Evolutionary conservation across 2,888 invertebrate species (phyloP), one percentile per base, ranked within the genome.

Genomic region (Lasioglossum zephyrum): DNA sequence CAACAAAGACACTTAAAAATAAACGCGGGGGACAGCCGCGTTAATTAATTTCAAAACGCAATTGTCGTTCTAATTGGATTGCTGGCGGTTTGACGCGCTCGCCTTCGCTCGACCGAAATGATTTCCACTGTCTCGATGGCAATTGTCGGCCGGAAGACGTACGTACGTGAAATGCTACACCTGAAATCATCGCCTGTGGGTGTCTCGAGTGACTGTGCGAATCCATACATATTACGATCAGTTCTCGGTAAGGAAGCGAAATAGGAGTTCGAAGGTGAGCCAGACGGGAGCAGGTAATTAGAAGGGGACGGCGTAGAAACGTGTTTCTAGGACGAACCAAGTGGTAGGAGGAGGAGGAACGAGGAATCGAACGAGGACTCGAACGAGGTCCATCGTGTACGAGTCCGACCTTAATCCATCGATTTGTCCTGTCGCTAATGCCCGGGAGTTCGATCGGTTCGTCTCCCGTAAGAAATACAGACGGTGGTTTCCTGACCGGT

Each of bases 381-480:
- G 39, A 82, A 39, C 60, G 66, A 77, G 79, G 60, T 49, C 72
- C 72, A 36, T 66, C 76, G 76, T 77, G 72, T 44, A 66, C 79
- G 72, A 73, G 78, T 66, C 79, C 57, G 82, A 81, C 79, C 83
- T 83, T 88, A 88, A 88, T 88, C 88, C 81, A 86, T 88, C 89
- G 88, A 88, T 88, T 88, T 88, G 86, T 81, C 81, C 79, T 60
- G 49, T 69, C 73, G 77, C 74, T 88, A 83, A 83, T 82, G 76
- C 73, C 31, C 22, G 66, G 26, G 26, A 39, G 63, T 60, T 76
- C 76, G 60, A 63, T 36, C 63, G 63, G 63, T 63, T 31, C 47
- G 36, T 63, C 76, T n/a, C 66, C 31, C 69, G 69, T 63, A 77
- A 82, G 74, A 84, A 89, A 88, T 79, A 86, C 80, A 49, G 66